These are phyloP conservation scores for Rhipidura dahli DNA, from an alignment of 2,113 vertebrate genomes.

Conservation along the genomic window DNA sequence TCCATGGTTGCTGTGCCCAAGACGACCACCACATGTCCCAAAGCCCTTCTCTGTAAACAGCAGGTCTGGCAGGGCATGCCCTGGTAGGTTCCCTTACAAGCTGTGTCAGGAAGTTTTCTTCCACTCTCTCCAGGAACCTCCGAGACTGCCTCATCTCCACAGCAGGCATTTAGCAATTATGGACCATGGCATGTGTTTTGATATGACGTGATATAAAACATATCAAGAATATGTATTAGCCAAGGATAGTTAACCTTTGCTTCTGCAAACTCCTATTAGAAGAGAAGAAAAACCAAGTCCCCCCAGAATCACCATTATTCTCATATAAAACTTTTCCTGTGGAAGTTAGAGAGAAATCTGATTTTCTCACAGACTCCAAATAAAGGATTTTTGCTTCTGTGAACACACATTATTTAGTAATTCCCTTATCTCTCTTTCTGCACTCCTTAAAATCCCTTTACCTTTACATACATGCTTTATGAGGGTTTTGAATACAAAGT, in stretches of 20 bases:
- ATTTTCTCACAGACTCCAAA: background rate
- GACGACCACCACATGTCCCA: background rate
- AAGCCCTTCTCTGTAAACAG: background rate
- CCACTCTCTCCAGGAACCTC: no score
- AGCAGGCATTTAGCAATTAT: background rate
- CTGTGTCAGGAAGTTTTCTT: background rate
- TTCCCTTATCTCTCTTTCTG: background rate
- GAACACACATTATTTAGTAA: background rate
- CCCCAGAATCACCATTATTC: background rate
- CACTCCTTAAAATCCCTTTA: background rate
- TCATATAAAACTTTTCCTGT: background rate
- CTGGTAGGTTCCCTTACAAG: background rate
- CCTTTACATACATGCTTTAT: background rate
- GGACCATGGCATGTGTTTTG: background rate
- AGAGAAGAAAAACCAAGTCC: background rate
- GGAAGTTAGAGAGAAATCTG: background rate
- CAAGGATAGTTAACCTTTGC: background rate
- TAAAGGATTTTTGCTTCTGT: background rate
- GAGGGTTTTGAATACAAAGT: background rate
- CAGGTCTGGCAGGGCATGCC: background rate
- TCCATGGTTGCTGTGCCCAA: accelerated
- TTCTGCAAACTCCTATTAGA: background rate
- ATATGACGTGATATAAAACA: no score
- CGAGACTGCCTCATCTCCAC: background rate
- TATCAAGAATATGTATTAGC: background rate